These are phyloP conservation scores for Agriopis leucophaearia DNA, from an alignment of 2,888 invertebrate species.

Conservation along the genomic window DNA sequence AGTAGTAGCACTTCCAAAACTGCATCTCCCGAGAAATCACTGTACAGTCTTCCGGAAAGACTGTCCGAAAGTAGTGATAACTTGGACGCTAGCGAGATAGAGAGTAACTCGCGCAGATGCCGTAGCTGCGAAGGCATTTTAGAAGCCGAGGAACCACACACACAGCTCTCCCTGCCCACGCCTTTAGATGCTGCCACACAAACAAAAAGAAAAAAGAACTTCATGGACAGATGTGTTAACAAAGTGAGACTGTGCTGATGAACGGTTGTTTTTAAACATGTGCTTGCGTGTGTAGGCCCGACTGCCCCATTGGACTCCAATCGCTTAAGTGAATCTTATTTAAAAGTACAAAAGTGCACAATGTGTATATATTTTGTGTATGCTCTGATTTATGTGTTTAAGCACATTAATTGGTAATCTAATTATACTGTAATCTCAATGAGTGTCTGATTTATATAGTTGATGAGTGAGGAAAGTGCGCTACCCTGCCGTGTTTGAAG, in stretches of 20 bases:
- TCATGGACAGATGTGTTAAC: constrained; percentile 94
- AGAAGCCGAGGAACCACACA: constrained; percentile 83
- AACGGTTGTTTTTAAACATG: constrained; percentile 56
- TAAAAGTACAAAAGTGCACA: constrained; percentile 85
- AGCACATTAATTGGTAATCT: constrained; percentile 70
- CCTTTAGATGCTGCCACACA: constrained; percentile 86
- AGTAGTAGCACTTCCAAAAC: constrained; percentile 76
- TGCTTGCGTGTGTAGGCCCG: constrained; percentile 78
- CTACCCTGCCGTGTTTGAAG: constrained; percentile 79
- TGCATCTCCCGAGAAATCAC: constrained; percentile 77
- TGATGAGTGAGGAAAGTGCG: constrained; percentile 63
- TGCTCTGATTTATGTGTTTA: constrained; percentile 69
- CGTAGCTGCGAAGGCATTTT: constrained; percentile 89
- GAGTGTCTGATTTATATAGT: constrained; percentile 73
- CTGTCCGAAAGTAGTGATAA: constrained; percentile 76
- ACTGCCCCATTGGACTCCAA: constrained; percentile 77
- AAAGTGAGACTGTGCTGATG: constrained; percentile 92
- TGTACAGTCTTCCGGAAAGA: constrained; percentile 78
- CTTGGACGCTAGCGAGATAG: constrained; percentile 67
- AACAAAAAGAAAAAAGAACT: constrained; percentile 91
- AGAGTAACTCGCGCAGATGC: constrained; percentile 76
- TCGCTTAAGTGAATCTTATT: constrained; percentile 77
- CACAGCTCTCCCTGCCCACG: constrained; percentile 85
- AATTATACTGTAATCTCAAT: constrained; percentile 81
- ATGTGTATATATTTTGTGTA: constrained; percentile 82